phyloP scores from a whole-genome alignment of 2,797 vertebrate genomes.

The Fistularia commersonii region DNA sequence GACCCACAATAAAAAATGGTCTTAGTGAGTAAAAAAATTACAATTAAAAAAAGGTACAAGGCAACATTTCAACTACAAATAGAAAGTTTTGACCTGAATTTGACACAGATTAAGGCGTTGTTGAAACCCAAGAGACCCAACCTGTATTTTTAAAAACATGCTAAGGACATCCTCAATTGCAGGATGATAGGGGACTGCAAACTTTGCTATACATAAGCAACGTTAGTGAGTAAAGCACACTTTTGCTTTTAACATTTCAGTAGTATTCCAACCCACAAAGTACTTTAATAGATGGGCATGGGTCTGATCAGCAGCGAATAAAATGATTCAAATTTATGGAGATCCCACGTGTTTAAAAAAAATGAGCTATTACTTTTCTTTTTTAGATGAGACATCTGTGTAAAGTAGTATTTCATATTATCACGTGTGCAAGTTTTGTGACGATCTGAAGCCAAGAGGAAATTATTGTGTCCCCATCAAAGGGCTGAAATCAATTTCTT shows the following conservation, averaged over 20 bases:
- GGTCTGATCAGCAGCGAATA: constrained; percentile 54
- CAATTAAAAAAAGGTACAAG: too few relatives aligned
- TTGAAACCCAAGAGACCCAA: constrained; percentile 49
- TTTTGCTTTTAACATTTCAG: constrained; percentile 67
- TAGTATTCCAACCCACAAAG: constrained; percentile 58
- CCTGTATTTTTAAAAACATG: constrained; percentile 38
- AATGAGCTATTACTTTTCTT: constrained; percentile 29
- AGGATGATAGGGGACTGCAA: constrained; percentile 30
- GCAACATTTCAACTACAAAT: constrained; percentile 13
- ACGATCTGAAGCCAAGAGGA: constrained; percentile 47
- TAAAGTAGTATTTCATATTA: constrained; percentile 39
- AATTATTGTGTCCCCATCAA: constrained; percentile 57
- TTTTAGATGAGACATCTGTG: constrained; percentile 32
- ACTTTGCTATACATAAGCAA: constrained; percentile 29
- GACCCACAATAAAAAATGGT: too few relatives aligned
- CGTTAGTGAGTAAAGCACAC: constrained; percentile 51
- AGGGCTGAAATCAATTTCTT: constrained; percentile 48
- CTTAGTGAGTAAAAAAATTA: too few relatives aligned
- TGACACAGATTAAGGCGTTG: constrained; percentile 46
- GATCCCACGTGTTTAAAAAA: constrained; percentile 64
- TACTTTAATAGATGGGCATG: constrained; percentile 59
- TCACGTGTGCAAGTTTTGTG: constrained; percentile 60
- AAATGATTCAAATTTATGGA: constrained; percentile 62
- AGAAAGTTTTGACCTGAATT: constrained; percentile 37
- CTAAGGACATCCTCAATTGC: constrained; percentile 52